These are phyloP conservation scores for Xestia rhomboidea DNA, from an alignment of 2,888 invertebrate genomes.

Conservation along the genomic window DNA sequence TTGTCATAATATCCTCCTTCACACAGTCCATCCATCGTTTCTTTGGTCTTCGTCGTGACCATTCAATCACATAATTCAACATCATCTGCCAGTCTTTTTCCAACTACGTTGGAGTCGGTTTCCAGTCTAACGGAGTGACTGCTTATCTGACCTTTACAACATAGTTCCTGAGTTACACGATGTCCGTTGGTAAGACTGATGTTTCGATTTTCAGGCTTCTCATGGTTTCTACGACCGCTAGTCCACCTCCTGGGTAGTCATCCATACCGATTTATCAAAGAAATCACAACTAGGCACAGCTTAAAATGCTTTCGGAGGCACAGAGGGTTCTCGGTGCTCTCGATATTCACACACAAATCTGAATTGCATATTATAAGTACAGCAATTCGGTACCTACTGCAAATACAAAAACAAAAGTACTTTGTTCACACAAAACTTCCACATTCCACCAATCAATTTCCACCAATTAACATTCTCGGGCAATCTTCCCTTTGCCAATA, in stretches of 20 bases:
- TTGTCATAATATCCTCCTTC: too few relatives aligned
- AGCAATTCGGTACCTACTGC: background rate
- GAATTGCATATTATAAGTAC: background rate
- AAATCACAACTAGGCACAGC: background rate
- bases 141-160: background rate
- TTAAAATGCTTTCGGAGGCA: background rate
- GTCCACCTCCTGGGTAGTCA: background rate
- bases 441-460: conserved; percentile 10
- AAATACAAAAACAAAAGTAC: background rate
- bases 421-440: background rate
- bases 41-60: too few relatives aligned
- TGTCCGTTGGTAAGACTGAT: background rate
- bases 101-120: background rate
- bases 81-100: background rate
- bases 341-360: background rate
- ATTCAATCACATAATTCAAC: background rate
- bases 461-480: conserved; percentile 2
- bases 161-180: too few relatives aligned
- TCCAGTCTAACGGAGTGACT: background rate
- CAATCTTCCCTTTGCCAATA: conserved; percentile 6
- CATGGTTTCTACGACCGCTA: background rate
- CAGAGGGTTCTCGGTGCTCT: too few relatives aligned
- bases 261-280: background rate
- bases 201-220: background rate
- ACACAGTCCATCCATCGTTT: too few relatives aligned